A percentile compares a stretch with the other conserved stretches of the same genome.
Evolutionary conservation across 2,888 invertebrate species (phyloP).

Genomic region (Xanthorhoe spadicearia): DNA sequence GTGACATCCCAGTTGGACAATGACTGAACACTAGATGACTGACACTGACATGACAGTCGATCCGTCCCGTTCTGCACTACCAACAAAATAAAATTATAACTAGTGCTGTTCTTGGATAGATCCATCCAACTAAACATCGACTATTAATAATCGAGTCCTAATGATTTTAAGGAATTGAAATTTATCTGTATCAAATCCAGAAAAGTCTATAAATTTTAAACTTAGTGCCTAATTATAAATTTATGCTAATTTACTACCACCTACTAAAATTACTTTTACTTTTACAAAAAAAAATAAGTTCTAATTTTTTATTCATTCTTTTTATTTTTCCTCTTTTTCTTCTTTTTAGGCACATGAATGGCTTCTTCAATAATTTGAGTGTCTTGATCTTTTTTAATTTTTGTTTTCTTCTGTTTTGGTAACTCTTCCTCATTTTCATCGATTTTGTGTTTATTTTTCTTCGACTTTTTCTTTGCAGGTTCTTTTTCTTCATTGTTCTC

Average conservation of each 20-base stretch:
- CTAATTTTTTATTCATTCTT: constrained; percentile 35
- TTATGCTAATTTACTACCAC: not conserved
- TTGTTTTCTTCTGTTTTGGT: constrained; percentile 51
- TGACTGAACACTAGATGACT: too few relatives aligned
- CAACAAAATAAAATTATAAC: not conserved
- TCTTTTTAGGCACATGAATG: constrained; percentile 63
- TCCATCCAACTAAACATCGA: constrained; percentile 6
- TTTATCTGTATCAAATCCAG: too few relatives aligned
- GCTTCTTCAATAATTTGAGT: constrained; percentile 26
- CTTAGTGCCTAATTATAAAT: not conserved
- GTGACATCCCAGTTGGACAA: constrained; percentile 1
- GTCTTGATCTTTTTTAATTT: constrained; percentile 27
- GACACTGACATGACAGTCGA: too few relatives aligned
- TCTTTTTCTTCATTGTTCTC: constrained; percentile 21
- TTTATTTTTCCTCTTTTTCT: constrained; percentile 70
- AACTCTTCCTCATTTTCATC: constrained; percentile 40
- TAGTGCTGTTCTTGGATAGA: constrained; percentile 6
- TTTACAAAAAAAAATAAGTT: not conserved
- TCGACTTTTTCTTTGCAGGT: constrained; percentile 48
- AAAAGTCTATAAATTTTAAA: too few relatives aligned
- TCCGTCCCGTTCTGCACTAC: not conserved
- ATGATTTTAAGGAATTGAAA: too few relatives aligned
- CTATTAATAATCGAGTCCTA: not conserved
- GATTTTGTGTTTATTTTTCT: constrained; percentile 41
- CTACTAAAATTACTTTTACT: not conserved